Evolutionary conservation across 2,888 invertebrate species (phyloP), one percentile per base, ranked within the genome.

Genomic region (Philereme transversata): DNA sequence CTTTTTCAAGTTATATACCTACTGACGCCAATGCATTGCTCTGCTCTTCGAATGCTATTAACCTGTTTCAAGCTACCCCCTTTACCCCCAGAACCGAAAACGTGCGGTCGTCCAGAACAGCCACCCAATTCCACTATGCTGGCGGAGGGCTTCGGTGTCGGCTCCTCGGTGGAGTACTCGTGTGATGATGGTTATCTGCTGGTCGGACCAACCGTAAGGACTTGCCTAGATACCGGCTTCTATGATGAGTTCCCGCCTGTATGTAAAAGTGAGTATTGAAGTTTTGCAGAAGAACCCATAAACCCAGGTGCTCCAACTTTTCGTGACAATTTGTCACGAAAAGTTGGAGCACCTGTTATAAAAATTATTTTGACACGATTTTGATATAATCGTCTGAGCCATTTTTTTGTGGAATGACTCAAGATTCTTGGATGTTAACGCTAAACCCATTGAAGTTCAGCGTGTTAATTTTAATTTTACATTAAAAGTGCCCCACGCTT

Each of bases 241-340:
- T 98, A 97, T 82, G 97, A 97, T 73, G 98, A 98, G 82, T 98
- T 97, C 79, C 97, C 98, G 38, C 98, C 98, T 0, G 97, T 97
- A 47, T 98, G 98, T 86, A 97, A 97, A 95, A 95, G 98, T 98
- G 89, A 95, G 95, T 92, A 45, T 5, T 10, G 11, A 34, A 38
- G 36, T 46, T 4, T 2, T 22, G 3, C 22, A 2, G 22, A 22
- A 22, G 1, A 22, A 22, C 22, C 1, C 22, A 22, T 22, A 22
- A 22, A 22, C n/a, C n/a, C n/a, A n/a, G n/a, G n/a, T n/a, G n/a
- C n/a, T n/a, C n/a, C n/a, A n/a, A n/a, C n/a, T n/a, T n/a, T n/a
- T n/a, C n/a, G n/a, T n/a, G n/a, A n/a, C n/a, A n/a, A n/a, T n/a
- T 22, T 22, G 22, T 22, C 22, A 22, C 3, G 22, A 22, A 22